A percentile compares a stretch with the other conserved stretches of the same genome.
Conservation (phyloP, 1,140 invertebrate species). For the Ostrea denselamellosa region DNA sequence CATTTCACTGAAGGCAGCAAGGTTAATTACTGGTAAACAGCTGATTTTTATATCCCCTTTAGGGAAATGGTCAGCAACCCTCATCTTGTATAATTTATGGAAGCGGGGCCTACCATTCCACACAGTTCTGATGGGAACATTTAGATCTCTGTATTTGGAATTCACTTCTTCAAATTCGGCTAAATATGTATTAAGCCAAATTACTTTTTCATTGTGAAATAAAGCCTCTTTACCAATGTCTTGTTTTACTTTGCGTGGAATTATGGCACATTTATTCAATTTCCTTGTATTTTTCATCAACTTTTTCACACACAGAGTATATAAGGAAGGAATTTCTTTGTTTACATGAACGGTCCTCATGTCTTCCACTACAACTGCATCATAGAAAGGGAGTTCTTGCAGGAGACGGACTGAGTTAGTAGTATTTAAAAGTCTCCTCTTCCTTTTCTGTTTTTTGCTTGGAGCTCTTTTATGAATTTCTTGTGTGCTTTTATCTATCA, state of each 20-base stretch:
- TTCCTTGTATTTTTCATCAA: background rate
- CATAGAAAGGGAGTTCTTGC: background rate
- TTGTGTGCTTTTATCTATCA: background rate
- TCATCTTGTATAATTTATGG: background rate
- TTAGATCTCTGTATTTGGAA: background rate
- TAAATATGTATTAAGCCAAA: background rate
- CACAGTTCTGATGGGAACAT: background rate
- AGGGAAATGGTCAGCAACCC: background rate
- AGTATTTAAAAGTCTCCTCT: background rate
- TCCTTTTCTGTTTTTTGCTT: constrained; percentile 14
- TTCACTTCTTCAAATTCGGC: background rate
- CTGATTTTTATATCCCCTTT: background rate
- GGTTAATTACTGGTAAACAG: background rate
- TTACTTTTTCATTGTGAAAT: background rate
- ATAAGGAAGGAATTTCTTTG: background rate
- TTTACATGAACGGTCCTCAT: background rate
- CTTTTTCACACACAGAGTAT: background rate
- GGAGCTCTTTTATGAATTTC: background rate
- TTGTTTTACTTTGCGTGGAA: background rate
- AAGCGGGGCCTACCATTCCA: background rate
- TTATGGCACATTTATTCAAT: background rate
- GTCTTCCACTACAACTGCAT: background rate
- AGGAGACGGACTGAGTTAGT: background rate
- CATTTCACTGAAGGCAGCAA: background rate
- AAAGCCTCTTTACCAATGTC: background rate